These are phyloP conservation scores for Temnothorax rugatulus DNA, from an alignment of 2,888 invertebrate genomes.

Conservation along the genomic window DNA sequence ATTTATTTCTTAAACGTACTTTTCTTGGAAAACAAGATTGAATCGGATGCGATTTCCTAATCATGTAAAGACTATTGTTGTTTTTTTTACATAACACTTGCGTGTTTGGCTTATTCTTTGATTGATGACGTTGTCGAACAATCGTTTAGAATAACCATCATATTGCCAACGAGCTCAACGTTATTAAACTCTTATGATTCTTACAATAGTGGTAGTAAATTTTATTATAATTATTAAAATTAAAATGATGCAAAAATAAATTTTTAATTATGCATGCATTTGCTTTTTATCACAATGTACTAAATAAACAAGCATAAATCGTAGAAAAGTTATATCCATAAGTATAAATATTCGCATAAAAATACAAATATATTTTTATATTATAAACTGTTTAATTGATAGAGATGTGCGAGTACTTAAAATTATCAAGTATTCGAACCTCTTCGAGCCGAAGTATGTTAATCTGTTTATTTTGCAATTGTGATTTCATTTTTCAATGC, in stretches of 20 bases:
- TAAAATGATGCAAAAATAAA: conserved; percentile 22
- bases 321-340: background rate
- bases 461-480: background rate
- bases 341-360: conserved; percentile 5
- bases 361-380: conserved; percentile 1
- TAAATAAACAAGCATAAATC: background rate
- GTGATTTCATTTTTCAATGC: background rate
- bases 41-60: conserved; percentile 21
- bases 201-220: background rate
- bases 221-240: conserved; percentile 27
- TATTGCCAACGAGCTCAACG: background rate
- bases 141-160: background rate
- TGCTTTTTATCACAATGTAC: background rate
- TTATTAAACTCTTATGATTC: conserved; percentile 18
- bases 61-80: background rate
- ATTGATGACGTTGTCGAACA: conserved; percentile 21
- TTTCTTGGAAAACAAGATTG: conserved; percentile 29
- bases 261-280: conserved; percentile 25
- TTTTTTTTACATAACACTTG: conserved; percentile 27
- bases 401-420: background rate
- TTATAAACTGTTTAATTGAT: background rate
- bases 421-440: background rate
- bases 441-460: background rate
- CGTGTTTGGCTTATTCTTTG: background rate
- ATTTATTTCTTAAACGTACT: conserved; percentile 5